These are phyloP conservation scores for Drosophila nr. perissopoda DNA, from an alignment of 2,888 invertebrate species.

Conservation along the genomic window DNA sequence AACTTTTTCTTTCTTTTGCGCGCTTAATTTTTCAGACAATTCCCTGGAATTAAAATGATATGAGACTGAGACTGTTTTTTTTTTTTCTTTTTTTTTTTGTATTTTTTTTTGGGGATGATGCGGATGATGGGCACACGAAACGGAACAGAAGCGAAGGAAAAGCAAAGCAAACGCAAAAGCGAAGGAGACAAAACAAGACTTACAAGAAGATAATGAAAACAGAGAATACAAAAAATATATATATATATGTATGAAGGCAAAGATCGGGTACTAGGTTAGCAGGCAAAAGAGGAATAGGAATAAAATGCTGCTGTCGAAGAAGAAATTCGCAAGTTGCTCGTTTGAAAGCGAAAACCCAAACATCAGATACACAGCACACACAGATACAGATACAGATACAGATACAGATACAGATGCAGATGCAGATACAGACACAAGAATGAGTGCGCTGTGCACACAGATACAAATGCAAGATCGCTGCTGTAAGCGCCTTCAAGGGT, in stretches of 20 bases:
- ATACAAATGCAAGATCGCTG: conserved; percentile 44
- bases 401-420: not conserved
- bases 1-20: conserved; percentile 26
- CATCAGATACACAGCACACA: conserved; percentile 53
- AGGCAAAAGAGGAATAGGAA: conserved; percentile 58
- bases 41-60: conserved; percentile 77
- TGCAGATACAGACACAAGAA: conserved; percentile 29
- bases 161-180: conserved; percentile 10
- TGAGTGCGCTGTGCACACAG: conserved; percentile 8
- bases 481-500: conserved; percentile 78
- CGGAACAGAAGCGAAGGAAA: conserved; percentile 38
- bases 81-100: not conserved
- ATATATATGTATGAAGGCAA: conserved; percentile 20
- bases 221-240: not conserved
- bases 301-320: conserved; percentile 51
- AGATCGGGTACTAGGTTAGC: conserved; percentile 78
- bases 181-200: conserved; percentile 59
- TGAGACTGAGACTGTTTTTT: conserved; percentile 39
- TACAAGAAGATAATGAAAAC: conserved; percentile 46
- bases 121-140: conserved; percentile 35
- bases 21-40: conserved; percentile 73
- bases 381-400: conserved; percentile 13
- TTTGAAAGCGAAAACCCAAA: conserved; percentile 78
- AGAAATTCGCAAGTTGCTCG: conserved; percentile 77
- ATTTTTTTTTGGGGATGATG: conserved; percentile 40